These are phyloP conservation scores for Acrocyrtus sp. DNA, from an alignment of 2,888 invertebrate genomes.

Conservation along the genomic window DNA sequence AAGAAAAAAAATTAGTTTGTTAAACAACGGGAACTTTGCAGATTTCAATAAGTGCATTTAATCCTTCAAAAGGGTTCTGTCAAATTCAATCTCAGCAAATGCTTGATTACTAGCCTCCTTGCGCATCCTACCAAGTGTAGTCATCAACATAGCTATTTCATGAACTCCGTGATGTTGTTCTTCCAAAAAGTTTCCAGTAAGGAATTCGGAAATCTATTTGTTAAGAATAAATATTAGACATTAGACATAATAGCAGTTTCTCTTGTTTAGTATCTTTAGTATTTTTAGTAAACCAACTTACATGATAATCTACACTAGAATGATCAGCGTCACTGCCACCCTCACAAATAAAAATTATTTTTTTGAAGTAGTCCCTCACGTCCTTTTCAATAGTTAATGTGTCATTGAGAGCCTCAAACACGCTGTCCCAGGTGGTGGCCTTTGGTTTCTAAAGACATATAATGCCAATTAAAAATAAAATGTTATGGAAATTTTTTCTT, in stretches of 20 bases:
- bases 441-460: not conserved
- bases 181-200: no score
- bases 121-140: no score
- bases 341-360: conserved; percentile 79
- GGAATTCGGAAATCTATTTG: no score
- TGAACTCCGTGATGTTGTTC: no score
- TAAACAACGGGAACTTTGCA: no score
- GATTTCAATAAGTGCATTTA: not conserved
- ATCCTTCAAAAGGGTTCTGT: no score
- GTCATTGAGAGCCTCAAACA: conserved; percentile 36
- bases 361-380: conserved; percentile 80
- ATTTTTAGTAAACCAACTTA: no score
- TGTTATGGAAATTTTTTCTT: not conserved
- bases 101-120: not conserved
- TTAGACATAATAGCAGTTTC: not conserved
- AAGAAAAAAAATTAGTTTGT: no score
- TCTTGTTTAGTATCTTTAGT: no score
- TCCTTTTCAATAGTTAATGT: conserved; percentile 81
- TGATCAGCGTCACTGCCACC: conserved; percentile 51
- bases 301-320: conserved; percentile 78
- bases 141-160: no score
- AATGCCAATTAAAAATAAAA: not conserved
- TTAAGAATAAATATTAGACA: not conserved
- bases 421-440: conserved; percentile 11
- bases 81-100: no score